Base-by-base conservation (phyloP, 2,797 vertebrate species). In the Pseudochromis fuscus region DNA sequence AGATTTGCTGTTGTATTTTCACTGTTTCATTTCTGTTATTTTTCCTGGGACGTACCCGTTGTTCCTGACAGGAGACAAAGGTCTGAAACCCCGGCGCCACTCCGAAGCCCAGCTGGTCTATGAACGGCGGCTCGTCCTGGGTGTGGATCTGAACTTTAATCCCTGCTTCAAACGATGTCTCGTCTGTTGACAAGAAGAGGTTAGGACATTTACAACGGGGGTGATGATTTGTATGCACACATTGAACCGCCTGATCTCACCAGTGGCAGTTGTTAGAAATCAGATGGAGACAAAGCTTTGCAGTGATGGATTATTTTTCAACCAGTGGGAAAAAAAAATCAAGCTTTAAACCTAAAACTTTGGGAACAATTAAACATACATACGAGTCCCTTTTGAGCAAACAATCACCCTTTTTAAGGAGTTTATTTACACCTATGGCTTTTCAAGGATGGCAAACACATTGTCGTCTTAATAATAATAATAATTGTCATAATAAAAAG, bases 61-160 rank as follows among this genome's bases (percentile, higher is more conserved):
- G 98, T 82, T 99, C 97, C 91, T 99, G 98, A 93, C 98, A 99
- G 87, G 98, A 97, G 73, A 99, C 98, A 23, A 99, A 99, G 30
- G 98, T 99, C 94, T 99, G 98, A 91, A 99, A 99, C 23, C 98
- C 98, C 0, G 97, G 98, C 0, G 98, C 96, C 82, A 98, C 97
- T 10, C 98, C 97, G 0, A 99, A 99, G 67, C 98, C 98, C 91
- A 99, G 94, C 93, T 99, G 98, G 93, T 99, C 97, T 9, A 99
- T 99, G 86, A 98, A 96, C 0, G 98, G 97, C 0, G 98, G 98
- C 81, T 99, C 98, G 0, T 99, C 96, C 90, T 99, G 98, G 77
- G 95, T 96, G 91, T 99, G 98, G 91, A 99, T 99, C 94, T 99
- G 98, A 75, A 99, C 98, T 88, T 99, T 99, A 92, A 99, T 98